Percentiles rank a stretch among this genome's conserved stretches.
These are phyloP conservation scores for Drosophila meridionalis DNA, from an alignment of 2,888 invertebrate species.

Conservation along the genomic window DNA sequence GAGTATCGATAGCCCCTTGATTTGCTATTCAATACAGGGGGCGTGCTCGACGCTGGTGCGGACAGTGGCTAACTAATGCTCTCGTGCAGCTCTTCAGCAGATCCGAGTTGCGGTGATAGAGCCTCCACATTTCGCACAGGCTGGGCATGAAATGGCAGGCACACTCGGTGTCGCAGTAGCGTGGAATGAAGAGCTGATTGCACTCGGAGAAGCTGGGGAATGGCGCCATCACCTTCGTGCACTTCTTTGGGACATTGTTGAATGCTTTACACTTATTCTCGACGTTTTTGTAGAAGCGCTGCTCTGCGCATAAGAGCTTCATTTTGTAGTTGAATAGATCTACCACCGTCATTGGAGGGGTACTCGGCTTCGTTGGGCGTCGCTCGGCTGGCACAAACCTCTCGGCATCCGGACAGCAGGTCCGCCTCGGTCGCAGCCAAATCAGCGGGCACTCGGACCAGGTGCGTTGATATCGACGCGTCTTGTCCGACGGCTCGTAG, in stretches of 20 bases:
- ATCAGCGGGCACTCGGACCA: constrained; percentile 51
- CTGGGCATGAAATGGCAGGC: constrained; percentile 22
- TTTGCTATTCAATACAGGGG: neutral
- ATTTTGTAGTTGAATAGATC: constrained; percentile 34
- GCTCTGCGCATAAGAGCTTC: constrained; percentile 12
- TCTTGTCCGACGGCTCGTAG: constrained; percentile 51
- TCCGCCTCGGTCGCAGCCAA: constrained; percentile 35
- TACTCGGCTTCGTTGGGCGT: constrained; percentile 6
- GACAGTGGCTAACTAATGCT: constrained; percentile 36
- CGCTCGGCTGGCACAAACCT: constrained; percentile 15
- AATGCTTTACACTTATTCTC: neutral
- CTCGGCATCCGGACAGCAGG: constrained; percentile 50
- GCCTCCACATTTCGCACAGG: constrained; percentile 49
- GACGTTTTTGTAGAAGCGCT: accelerated
- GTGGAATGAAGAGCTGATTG: neutral
- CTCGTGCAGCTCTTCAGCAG: constrained; percentile 26
- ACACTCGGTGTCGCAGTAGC: constrained; percentile 53
- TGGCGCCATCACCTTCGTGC: constrained; percentile 37
- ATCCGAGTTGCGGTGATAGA: constrained; percentile 3
- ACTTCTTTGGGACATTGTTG: neutral
- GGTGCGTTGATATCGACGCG: constrained; percentile 50
- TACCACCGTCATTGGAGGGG: neutral
- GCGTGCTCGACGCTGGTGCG: constrained; percentile 14
- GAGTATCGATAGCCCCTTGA: neutral
- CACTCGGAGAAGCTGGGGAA: constrained; percentile 62